Percentiles rank a stretch among this genome's conserved stretches.
phyloP scores from a whole-genome alignment of 1,140 invertebrate genomes.

The Drosophila bipectinata region DNA sequence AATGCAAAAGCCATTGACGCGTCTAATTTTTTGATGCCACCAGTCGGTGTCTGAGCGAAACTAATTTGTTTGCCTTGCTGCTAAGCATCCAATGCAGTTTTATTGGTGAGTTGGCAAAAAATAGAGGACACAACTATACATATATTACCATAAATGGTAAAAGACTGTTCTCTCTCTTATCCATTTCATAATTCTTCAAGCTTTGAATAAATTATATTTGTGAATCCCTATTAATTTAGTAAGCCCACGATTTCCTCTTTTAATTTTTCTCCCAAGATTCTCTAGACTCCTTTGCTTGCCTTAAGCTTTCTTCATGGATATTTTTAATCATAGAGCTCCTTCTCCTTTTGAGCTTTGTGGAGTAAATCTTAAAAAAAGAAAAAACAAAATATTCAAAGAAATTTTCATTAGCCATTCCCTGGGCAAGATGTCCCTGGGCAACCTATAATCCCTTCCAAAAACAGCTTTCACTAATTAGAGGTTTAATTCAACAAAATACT shows the following conservation, averaged over 20 bases:
- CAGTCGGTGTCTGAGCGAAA: constrained; percentile 17
- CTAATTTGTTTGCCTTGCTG: constrained; percentile 68
- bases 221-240: too few relatives aligned
- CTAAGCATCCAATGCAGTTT: constrained; percentile 53
- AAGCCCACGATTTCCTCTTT: constrained; percentile 9
- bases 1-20: constrained; percentile 65
- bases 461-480: constrained; percentile 49
- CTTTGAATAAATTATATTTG: constrained; percentile 3
- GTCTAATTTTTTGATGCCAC: constrained; percentile 72
- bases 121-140: background rate
- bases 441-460: constrained; percentile 41
- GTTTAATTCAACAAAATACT: constrained; percentile 48
- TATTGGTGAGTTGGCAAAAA: constrained; percentile 60
- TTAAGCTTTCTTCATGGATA: constrained; percentile 7
- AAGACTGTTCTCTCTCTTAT: too few relatives aligned
- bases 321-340: constrained; percentile 20
- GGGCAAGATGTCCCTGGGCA: constrained; percentile 31
- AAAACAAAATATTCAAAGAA: constrained; percentile 31
- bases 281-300: background rate
- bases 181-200: background rate
- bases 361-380: constrained; percentile 43
- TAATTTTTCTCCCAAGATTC: background rate
- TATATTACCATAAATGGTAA: background rate
- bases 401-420: constrained; percentile 35
- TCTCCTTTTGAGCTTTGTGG: constrained; percentile 9